Base-by-base conservation (phyloP, 2,888 invertebrate genomes). In the Octonoba sinensis region DNA sequence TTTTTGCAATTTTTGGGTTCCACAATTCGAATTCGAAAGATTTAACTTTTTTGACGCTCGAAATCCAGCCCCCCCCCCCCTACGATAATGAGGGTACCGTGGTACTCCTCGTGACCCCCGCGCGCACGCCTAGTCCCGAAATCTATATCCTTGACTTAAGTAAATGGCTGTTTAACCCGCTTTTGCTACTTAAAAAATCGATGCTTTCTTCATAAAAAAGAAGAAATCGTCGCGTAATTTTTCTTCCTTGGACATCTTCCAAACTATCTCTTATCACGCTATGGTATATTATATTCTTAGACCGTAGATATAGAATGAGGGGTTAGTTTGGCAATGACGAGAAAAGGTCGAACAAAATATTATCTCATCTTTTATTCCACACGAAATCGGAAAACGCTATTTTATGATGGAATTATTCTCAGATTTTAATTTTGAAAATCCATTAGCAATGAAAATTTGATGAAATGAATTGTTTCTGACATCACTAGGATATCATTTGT, bases 161-260 rank as follows among this genome's bases (percentile, higher is more conserved):
- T 18, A 54, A 54, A 54, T 54, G 0, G 15, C 54, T n/a, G 20
- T n/a, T 18, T 18, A 54, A 54, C 11, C 20, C 54, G n/a, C 8
- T 54, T 54, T n/a, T 54, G n/a, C 20, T n/a, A 16, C 51, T n/a
- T 18, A 54, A 54, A 54, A 54, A 54, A 54, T 54, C 54, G 20
- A 54, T 54, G 54, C 54, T 54, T 54, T 54, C 54, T 18, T 54
- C 54, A 12, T n/a, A 54, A 54, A 20, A 18, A 36, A 36, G 36
- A 36, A 36, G 6, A 36, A 36, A 36, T 8, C 36, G 36, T 36
- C 36, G 36, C 36, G 8, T 11, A 36, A 6, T 54, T 54, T 54
- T 54, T 54, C 20, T n/a, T 54, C 16, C 54, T n/a, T 54, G 54
- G 54, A 54, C 54, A n/a, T 54, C n/a, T n/a, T 54, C 54, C 54